These are phyloP conservation scores for Ailurus styani DNA, from an alignment of 2,113 vertebrate species.

Conservation along the genomic window DNA sequence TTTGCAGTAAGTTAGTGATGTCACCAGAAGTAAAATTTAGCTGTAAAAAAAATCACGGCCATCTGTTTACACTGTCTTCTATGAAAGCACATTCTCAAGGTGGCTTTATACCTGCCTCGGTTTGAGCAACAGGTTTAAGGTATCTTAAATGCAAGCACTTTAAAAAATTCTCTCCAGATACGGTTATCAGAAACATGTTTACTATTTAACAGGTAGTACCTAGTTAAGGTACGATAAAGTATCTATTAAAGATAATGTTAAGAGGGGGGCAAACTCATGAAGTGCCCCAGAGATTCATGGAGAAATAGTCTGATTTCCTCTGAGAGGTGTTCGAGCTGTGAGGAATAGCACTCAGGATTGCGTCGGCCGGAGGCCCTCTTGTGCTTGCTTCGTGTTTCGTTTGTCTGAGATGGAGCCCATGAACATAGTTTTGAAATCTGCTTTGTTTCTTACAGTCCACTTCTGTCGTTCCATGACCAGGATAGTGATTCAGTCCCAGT, in stretches of 20 bases:
- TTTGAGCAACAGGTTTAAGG: background rate
- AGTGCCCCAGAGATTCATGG: background rate
- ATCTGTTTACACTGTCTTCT: background rate
- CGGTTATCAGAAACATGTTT: slow-evolving; percentile 54
- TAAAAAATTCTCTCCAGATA: slow-evolving; percentile 35
- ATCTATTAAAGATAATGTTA: slow-evolving; percentile 48
- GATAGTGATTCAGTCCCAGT: background rate
- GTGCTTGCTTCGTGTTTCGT: background rate
- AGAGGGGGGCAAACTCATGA: background rate
- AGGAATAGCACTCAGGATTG: background rate
- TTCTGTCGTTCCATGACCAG: background rate
- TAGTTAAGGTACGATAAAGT: background rate
- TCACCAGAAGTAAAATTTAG: background rate
- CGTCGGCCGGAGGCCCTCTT: background rate
- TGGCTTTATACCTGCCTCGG: background rate
- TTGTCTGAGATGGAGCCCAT: background rate
- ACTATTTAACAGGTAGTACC: background rate
- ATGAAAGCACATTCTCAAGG: background rate
- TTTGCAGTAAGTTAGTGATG: background rate
- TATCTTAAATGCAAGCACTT: slow-evolving; percentile 46
- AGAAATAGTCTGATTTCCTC: background rate
- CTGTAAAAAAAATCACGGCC: background rate
- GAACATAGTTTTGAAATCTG: background rate
- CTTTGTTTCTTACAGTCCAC: background rate
- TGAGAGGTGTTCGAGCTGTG: background rate